Percentiles rank a stretch among this genome's conserved stretches.
Conservation (phyloP, 2,113 vertebrate genomes). For the Bungarus multicinctus region DNA sequence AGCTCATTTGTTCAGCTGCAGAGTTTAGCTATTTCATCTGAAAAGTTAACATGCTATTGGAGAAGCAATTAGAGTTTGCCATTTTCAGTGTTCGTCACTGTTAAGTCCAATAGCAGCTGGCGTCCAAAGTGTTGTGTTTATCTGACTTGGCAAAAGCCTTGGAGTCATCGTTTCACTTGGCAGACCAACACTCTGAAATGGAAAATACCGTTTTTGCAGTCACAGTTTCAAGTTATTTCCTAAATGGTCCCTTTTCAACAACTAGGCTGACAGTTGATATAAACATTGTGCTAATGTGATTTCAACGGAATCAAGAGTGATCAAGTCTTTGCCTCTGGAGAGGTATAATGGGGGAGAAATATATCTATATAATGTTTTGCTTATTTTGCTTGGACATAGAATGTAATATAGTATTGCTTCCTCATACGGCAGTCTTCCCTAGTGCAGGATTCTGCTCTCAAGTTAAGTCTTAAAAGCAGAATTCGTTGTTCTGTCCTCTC, state of each 20-base stretch:
- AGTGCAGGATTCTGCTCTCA: too few species aligned
- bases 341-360: neutral
- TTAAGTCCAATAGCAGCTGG: slow-evolving; percentile 5
- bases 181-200: slow-evolving; percentile 22
- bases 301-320: slow-evolving; percentile 36
- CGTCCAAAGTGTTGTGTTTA: slow-evolving; percentile 24
- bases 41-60: neutral
- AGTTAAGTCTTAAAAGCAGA: neutral
- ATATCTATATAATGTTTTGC: neutral
- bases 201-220: slow-evolving; percentile 38
- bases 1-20: neutral
- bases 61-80: slow-evolving; percentile 3
- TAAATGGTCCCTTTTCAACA: slow-evolving; percentile 47
- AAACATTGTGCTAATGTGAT: slow-evolving; percentile 27
- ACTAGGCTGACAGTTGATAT: slow-evolving; percentile 40
- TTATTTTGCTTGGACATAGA: neutral
- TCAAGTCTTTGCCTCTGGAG: neutral
- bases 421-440: neutral
- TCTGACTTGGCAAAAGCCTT: slow-evolving; percentile 16
- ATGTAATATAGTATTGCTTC: neutral
- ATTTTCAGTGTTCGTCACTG: slow-evolving; percentile 8
- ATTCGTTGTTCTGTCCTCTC: neutral
- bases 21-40: neutral
- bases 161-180: slow-evolving; percentile 26
- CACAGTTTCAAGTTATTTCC: slow-evolving; percentile 38